These are phyloP conservation scores for Chrysolina haemoptera DNA, from an alignment of 2,888 invertebrate species.

Conservation along the genomic window DNA sequence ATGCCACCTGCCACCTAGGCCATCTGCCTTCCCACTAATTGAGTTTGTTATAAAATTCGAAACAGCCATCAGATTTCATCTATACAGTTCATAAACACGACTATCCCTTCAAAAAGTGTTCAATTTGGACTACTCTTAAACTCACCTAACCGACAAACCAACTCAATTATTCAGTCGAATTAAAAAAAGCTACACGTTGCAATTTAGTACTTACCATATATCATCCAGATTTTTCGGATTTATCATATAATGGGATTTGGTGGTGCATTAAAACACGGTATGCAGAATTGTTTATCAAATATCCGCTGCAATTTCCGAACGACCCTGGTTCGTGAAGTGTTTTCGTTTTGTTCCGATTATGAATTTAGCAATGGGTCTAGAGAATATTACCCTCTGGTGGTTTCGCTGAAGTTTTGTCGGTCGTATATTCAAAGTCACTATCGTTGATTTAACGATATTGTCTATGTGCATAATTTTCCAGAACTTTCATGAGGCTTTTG, in stretches of 20 bases:
- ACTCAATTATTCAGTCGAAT: no score
- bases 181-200: background rate
- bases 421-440: constrained; percentile 8
- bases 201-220: background rate
- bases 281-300: constrained; percentile 7
- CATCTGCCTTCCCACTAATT: no score
- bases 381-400: constrained; percentile 4
- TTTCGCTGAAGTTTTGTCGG: constrained; percentile 6
- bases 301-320: constrained; percentile 11
- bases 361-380: constrained; percentile 1
- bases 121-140: no score
- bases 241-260: background rate
- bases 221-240: background rate
- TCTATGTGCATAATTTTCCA: constrained; percentile 8
- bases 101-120: no score
- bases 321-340: background rate
- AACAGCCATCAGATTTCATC: no score
- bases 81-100: no score
- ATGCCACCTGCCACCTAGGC: no score
- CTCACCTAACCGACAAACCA: no score
- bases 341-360: constrained; percentile 22
- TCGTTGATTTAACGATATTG: constrained; percentile 12
- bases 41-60: no score
- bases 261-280: background rate
- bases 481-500: background rate